These are phyloP conservation scores for Tyrannus savana DNA, from an alignment of 2,113 vertebrate species.

Conservation along the genomic window DNA sequence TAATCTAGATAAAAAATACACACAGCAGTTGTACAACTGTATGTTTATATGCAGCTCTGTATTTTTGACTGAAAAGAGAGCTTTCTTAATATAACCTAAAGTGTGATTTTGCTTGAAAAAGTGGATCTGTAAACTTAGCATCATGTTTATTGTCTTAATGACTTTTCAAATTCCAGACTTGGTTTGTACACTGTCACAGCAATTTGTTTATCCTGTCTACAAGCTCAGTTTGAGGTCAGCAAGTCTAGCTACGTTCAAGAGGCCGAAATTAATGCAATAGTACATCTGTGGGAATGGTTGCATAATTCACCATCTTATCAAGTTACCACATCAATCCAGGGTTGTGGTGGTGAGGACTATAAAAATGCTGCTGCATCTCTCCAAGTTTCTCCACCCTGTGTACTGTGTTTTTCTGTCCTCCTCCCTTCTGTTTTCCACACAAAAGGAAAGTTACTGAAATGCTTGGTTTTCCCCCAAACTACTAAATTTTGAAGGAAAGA, in stretches of 20 bases:
- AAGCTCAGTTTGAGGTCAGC: slow-evolving; percentile 15
- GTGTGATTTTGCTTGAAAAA: slow-evolving; percentile 46
- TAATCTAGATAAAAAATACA: slow-evolving; percentile 4
- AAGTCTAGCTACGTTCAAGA: neutral
- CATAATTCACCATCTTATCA: neutral
- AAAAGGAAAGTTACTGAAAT: neutral
- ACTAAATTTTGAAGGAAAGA: neutral
- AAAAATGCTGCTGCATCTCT: neutral
- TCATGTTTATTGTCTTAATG: slow-evolving; percentile 59
- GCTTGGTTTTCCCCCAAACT: neutral
- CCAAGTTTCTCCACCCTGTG: slow-evolving; percentile 9
- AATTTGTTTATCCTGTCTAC: slow-evolving; percentile 38
- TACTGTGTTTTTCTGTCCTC: slow-evolving; percentile 13
- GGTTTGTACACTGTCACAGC: neutral
- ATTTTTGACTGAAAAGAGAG: slow-evolving; percentile 32
- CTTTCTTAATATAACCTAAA: slow-evolving; percentile 43
- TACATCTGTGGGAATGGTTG: neutral
- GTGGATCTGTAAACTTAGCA: slow-evolving; percentile 39
- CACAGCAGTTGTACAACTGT: slow-evolving; percentile 41
- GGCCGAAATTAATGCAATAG: neutral
- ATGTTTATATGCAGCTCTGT: slow-evolving; percentile 26
- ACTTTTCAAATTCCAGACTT: slow-evolving; percentile 24
- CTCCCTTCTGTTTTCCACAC: neutral
- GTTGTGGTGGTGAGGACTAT: neutral
- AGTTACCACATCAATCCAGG: slow-evolving; percentile 28